Percentiles rank a stretch among this genome's conserved stretches.
These are phyloP conservation scores for Suillia variegata DNA, from an alignment of 2,888 invertebrate species.

Conservation along the genomic window DNA sequence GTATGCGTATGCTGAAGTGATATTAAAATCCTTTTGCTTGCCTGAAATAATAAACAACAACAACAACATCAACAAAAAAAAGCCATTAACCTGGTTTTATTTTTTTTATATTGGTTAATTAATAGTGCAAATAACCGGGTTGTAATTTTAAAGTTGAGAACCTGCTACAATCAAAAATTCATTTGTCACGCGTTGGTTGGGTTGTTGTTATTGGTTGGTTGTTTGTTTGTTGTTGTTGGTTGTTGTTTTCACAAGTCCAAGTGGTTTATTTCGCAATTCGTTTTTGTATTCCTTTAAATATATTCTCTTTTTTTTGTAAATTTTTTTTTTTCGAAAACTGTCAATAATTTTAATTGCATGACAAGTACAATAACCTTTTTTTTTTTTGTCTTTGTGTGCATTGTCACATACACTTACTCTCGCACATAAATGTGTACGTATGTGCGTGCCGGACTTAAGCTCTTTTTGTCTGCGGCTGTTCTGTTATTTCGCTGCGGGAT, in stretches of 20 bases:
- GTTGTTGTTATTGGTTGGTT: not conserved
- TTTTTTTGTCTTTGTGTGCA: not conserved
- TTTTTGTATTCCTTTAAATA: too few relatives aligned
- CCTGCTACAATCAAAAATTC: not conserved
- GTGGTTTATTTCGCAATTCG: too few relatives aligned
- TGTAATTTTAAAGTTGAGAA: not conserved
- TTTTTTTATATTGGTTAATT: not conserved
- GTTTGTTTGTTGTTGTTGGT: not conserved
- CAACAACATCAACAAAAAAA: not conserved
- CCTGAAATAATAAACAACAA: too few relatives aligned
- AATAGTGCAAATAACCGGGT: not conserved
- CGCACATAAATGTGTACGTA: not conserved
- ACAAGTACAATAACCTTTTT: too few relatives aligned
- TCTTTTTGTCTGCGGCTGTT: not conserved
- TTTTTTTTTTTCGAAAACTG: not conserved
- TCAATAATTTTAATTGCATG: slow-evolving; percentile 1
- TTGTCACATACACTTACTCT: too few relatives aligned
- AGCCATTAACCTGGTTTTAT: not conserved
- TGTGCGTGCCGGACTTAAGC: not conserved
- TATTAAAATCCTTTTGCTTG: too few relatives aligned
- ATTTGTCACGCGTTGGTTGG: not conserved
- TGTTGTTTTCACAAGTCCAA: not conserved
- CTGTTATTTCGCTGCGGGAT: not conserved
- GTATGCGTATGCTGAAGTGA: too few relatives aligned
- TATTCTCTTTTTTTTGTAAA: not conserved